Percentiles rank a stretch among this genome's conserved stretches.
Evolutionary conservation across 2,888 invertebrate genomes (phyloP).

Genomic region (Lepetodrilus schrolli): DNA sequence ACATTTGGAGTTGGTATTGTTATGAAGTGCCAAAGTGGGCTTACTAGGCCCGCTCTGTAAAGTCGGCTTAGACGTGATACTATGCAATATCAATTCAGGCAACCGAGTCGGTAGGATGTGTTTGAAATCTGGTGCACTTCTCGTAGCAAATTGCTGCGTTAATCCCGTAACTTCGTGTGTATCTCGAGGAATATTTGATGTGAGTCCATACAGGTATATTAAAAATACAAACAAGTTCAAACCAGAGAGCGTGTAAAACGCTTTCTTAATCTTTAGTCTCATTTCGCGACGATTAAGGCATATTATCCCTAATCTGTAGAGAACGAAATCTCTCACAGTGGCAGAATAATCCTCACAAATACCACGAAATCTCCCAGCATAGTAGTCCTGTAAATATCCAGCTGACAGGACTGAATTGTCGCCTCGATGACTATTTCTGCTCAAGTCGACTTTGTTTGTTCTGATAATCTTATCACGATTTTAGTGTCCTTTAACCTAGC

Average conservation of each 20-base stretch:
- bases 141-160: background rate
- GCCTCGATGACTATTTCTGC: no score
- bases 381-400: no score
- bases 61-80: background rate
- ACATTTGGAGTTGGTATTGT: constrained; percentile 4
- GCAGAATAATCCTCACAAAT: no score
- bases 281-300: no score
- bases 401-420: no score
- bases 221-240: constrained; percentile 1
- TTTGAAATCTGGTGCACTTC: background rate
- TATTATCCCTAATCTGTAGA: no score
- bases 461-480: no score
- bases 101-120: background rate
- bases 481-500: no score
- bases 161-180: background rate
- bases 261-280: constrained; percentile 5
- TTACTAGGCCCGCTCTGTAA: background rate
- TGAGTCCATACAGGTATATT: background rate
- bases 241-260: background rate
- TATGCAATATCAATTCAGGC: no score
- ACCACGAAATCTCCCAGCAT: no score
- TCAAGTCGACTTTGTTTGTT: no score
- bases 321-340: no score
- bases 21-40: background rate
- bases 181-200: background rate